phyloP scores from a whole-genome alignment of 2,797 vertebrate genomes.

The Rhabdomys pumilio region DNA sequence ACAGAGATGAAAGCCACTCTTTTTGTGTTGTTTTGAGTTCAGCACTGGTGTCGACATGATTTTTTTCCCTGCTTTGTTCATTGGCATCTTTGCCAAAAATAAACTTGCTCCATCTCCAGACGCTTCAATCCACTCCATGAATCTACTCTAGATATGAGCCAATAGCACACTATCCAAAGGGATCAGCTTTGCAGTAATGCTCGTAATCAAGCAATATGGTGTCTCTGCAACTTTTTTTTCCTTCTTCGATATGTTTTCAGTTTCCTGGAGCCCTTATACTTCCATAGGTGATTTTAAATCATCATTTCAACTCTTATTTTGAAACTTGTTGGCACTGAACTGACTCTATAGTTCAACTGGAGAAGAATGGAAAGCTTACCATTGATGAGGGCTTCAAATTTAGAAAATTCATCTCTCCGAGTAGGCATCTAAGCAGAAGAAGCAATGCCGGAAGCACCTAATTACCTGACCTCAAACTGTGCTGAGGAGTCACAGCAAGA shows the following conservation, averaged over 20 bases:
- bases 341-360: neutral
- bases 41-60: neutral
- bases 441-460: rapidly evolving
- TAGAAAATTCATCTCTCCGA: neutral
- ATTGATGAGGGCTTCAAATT: neutral
- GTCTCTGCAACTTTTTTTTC: neutral
- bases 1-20: slow-evolving; percentile 15
- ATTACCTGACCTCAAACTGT: neutral
- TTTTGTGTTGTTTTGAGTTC: neutral
- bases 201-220: neutral
- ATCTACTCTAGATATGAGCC: neutral
- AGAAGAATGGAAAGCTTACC: neutral
- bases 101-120: neutral
- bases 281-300: neutral
- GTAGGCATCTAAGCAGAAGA: neutral
- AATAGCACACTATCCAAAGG: neutral
- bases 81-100: slow-evolving; percentile 36
- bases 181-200: neutral
- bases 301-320: neutral
- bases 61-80: neutral
- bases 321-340: neutral
- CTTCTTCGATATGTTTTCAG: neutral
- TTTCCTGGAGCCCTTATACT: neutral
- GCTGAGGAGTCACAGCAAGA: neutral
- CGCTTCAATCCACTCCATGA: neutral